Percentiles rank a stretch among this genome's conserved stretches.
Evolutionary conservation across 2,888 invertebrate genomes (phyloP).

Genomic region (Neuroscelio doddi): DNA sequence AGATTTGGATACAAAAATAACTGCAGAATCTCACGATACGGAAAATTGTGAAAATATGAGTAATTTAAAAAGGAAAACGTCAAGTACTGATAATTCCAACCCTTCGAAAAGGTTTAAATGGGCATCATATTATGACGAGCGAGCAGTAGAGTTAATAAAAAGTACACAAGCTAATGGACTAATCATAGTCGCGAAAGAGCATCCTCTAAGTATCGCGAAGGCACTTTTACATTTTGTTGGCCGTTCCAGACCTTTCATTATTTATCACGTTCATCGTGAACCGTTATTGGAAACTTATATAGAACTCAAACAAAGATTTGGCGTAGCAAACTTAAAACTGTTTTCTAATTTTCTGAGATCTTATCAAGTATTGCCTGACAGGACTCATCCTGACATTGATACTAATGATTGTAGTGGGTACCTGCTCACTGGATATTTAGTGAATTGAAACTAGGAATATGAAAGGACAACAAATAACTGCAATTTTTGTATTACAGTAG

Average conservation of each 20-base stretch:
- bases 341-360: slow-evolving; percentile 90
- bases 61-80: slow-evolving; percentile 56
- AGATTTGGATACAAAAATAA: no score
- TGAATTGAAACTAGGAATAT: slow-evolving; percentile 51
- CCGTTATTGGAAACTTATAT: slow-evolving; percentile 88
- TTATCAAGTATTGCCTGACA: slow-evolving; percentile 90
- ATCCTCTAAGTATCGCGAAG: slow-evolving; percentile 86
- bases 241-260: slow-evolving; percentile 87
- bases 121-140: slow-evolving; percentile 72
- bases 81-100: slow-evolving; percentile 41
- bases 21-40: background rate
- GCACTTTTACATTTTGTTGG: slow-evolving; percentile 84
- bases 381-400: slow-evolving; percentile 95
- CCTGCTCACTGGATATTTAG: slow-evolving; percentile 81
- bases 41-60: slow-evolving; percentile 30
- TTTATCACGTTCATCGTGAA: slow-evolving; percentile 87
- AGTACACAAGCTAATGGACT: slow-evolving; percentile 81
- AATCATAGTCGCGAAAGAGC: slow-evolving; percentile 86
- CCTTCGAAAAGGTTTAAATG: slow-evolving; percentile 56
- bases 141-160: slow-evolving; percentile 77
- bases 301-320: slow-evolving; percentile 81
- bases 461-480: background rate
- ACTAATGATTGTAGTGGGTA: slow-evolving; percentile 94
- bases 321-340: slow-evolving; percentile 84
- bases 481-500: no score